Percentiles rank a stretch among this genome's conserved stretches.
These are phyloP conservation scores for Chrysochloris asiatica DNA, from an alignment of 2,113 vertebrate species.

Conservation along the genomic window DNA sequence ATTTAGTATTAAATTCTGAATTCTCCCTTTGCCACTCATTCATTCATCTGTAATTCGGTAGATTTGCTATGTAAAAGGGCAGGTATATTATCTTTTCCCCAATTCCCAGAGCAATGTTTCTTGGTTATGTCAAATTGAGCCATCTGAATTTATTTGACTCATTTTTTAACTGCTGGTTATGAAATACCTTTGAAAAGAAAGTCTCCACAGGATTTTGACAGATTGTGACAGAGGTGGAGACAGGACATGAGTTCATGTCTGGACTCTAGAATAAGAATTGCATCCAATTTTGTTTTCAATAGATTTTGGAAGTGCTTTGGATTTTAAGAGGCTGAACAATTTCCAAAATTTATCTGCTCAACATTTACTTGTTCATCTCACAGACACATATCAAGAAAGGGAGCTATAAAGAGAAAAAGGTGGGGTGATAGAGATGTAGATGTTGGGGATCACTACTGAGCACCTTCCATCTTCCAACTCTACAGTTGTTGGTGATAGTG, in stretches of 20 bases:
- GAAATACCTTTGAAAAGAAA: slow-evolving; percentile 63
- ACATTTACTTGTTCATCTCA: background rate
- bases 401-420: background rate
- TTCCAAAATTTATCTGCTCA: background rate
- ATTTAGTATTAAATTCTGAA: slow-evolving; percentile 57
- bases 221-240: slow-evolving; percentile 59
- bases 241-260: slow-evolving; percentile 1
- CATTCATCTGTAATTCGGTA: slow-evolving; percentile 74
- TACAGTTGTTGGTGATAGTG: background rate
- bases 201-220: slow-evolving; percentile 68
- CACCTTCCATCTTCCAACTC: background rate
- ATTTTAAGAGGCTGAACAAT: slow-evolving; percentile 55
- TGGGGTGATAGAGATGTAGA: background rate
- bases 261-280: slow-evolving; percentile 6
- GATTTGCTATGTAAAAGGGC: slow-evolving; percentile 28
- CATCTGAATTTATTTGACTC: slow-evolving; percentile 77
- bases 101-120: slow-evolving; percentile 71
- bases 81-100: slow-evolving; percentile 64
- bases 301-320: background rate
- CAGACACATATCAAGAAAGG: background rate
- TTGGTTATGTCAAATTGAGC: slow-evolving; percentile 70
- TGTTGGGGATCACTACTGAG: background rate
- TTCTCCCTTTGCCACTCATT: too few species aligned
- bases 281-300: slow-evolving; percentile 26
- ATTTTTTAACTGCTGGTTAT: slow-evolving; percentile 63